These are phyloP conservation scores for Sardinella longiceps DNA, from an alignment of 2,797 vertebrate species.

Conservation along the genomic window DNA sequence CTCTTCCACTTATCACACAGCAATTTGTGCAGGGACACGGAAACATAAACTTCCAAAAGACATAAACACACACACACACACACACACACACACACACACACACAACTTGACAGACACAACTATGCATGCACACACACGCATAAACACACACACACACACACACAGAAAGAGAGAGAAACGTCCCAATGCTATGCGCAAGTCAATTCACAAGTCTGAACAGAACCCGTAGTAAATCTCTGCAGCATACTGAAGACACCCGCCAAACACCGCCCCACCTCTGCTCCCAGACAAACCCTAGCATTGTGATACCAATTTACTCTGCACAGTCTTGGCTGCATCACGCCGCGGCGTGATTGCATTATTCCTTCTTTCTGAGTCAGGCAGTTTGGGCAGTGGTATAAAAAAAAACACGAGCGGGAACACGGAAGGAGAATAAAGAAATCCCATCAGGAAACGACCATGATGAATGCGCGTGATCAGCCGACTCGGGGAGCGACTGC, in stretches of 20 bases:
- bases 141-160: not conserved
- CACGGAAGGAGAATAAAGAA: not conserved
- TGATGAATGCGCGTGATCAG: conserved; percentile 1
- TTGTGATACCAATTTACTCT: not conserved
- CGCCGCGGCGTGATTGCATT: not conserved
- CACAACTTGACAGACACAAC: not conserved
- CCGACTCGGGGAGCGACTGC: not conserved
- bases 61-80: conserved; percentile 1
- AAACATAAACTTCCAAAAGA: conserved; percentile 7
- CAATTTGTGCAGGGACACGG: conserved; percentile 13
- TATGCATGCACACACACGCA: not conserved
- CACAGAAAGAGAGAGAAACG: not conserved
- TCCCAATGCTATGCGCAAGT: not conserved
- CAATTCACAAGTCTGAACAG: conserved; percentile 5
- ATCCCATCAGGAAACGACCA: not conserved
- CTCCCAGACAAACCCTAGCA: not conserved
- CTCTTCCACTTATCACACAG: conserved; percentile 19
- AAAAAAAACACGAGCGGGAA: not conserved
- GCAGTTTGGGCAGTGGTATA: not conserved
- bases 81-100: not conserved
- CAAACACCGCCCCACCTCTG: not conserved
- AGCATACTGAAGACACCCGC: not conserved
- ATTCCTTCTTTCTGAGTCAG: not conserved
- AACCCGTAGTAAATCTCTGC: conserved; percentile 1
- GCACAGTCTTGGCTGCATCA: not conserved